A percentile compares a stretch with the other conserved stretches of the same genome.
Evolutionary conservation across 2,113 vertebrate genomes (phyloP).

Genomic region (Athene cunicularia): DNA sequence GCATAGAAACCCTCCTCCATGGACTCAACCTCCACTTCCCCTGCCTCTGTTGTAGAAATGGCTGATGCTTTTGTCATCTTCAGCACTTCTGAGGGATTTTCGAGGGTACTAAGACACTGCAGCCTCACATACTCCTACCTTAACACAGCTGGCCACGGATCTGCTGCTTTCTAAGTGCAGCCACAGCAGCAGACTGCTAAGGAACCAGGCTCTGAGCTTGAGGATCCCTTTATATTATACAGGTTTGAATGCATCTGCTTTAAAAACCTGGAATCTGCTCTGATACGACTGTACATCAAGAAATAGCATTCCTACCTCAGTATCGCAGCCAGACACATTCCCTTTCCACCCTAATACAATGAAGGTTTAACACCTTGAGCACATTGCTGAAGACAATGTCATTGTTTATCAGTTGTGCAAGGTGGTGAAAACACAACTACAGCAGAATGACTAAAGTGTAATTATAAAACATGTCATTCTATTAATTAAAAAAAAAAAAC

Average conservation of each 20-base stretch:
- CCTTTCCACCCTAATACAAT: neutral
- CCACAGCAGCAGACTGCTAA: neutral
- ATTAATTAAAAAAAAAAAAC: neutral
- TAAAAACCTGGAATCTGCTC: neutral
- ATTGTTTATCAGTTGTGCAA: neutral
- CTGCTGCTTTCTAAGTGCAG: neutral
- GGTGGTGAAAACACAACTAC: neutral
- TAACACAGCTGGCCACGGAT: neutral
- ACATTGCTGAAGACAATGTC: neutral
- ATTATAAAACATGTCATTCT: neutral
- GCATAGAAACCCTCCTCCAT: fast-evolving
- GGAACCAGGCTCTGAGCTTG: neutral
- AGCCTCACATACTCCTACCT: neutral
- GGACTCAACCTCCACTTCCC: neutral
- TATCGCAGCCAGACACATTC: neutral
- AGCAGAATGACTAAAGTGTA: neutral
- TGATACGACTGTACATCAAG: neutral
- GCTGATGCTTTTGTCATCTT: neutral
- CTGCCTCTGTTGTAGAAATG: neutral
- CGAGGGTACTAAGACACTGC: neutral
- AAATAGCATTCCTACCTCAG: neutral
- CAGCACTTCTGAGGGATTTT: neutral
- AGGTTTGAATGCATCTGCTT: neutral
- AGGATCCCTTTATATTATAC: neutral
- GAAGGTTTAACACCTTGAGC: neutral